These are phyloP conservation scores for Scotopteryx bipunctaria DNA, from an alignment of 2,888 invertebrate genomes.

Conservation along the genomic window DNA sequence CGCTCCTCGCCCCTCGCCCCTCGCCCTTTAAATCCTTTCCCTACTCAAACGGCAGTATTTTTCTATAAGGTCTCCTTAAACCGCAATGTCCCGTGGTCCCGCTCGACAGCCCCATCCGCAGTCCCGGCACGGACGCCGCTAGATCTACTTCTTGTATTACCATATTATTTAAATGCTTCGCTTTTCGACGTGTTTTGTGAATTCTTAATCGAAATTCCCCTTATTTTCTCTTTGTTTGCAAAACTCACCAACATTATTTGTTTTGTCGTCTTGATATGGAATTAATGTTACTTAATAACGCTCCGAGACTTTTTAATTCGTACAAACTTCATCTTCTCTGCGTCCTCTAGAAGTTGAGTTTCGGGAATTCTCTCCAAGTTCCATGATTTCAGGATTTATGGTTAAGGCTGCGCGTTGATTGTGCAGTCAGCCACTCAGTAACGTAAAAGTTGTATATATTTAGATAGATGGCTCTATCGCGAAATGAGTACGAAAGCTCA, in stretches of 20 bases:
- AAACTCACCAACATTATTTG: background rate
- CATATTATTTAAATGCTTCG: conserved; percentile 26
- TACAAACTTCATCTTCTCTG: too few species aligned
- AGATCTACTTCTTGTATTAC: conserved; percentile 30
- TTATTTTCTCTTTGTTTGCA: background rate
- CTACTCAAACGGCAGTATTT: conserved; percentile 21
- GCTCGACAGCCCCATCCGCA: conserved; percentile 14
- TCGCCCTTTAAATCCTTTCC: conserved; percentile 21
- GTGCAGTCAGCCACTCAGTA: too few species aligned
- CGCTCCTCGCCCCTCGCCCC: conserved; percentile 8
- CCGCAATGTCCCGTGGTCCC: conserved; percentile 4
- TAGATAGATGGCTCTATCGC: background rate
- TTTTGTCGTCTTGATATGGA: background rate
- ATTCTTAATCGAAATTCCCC: conserved; percentile 4
- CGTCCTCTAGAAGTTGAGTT: too few species aligned
- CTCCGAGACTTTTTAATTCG: too few species aligned
- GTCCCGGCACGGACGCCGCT: conserved; percentile 18
- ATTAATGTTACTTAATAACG: too few species aligned
- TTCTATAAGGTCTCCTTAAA: conserved; percentile 23
- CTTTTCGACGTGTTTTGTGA: conserved; percentile 20
- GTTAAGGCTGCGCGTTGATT: too few species aligned
- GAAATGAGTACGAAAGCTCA: background rate
- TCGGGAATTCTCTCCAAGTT: too few species aligned
- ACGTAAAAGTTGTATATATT: too few species aligned
- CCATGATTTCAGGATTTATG: too few species aligned